Evolutionary conservation across 37 sponge, comb jelly and placozoan genomes (phyloP), one percentile per base, ranked within the genome.

Genomic region (Beroe ovata): DNA sequence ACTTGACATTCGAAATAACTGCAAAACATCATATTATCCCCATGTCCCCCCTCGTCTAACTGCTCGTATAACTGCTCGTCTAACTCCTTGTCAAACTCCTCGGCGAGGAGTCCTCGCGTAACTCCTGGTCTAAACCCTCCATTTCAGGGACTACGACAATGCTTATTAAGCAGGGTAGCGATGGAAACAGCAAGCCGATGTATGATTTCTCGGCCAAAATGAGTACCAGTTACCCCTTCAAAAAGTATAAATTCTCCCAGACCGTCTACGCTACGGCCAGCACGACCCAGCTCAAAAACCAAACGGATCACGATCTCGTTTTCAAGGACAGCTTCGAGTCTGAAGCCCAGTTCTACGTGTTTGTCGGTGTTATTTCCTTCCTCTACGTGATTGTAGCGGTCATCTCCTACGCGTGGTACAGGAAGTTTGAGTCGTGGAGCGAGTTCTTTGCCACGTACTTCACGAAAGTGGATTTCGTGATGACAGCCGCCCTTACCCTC

Each of bases 291-390:
- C 8, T 11, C n/a, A n/a, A 8, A 14, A 26, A 38, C 33, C 54
- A 42, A 23, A 35, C n/a, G 8, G 21, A 20, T 29, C 26, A 1
- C 4, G 84, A 23, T 19, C 16, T 6, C 1, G 38, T 42, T 20
- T 77, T 77, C 54, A 77, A 77, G 38, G 84, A 77, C 38, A 29
- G 84, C 22, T 77, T 77, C 54, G 38, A 77, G 47, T 77, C 84
- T 40, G 84, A 77, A 42, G 20, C 54, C 8, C 42, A 77, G 47
- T 77, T 77, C 38, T 77, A 42, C 33, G 84, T 77, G 54, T 77
- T 77, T 19, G 84, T 77, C 28, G 84, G 84, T 8, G 84, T 77
- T 1, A 42, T 77, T 6, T 77, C 84, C 54, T 77, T 77, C 84
- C 84, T 77, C 28, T 77, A 77, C 47, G 38, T 36, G 2, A 11